Conservation (phyloP, 2,797 vertebrate species). For the Streptopelia turtur region DNA sequence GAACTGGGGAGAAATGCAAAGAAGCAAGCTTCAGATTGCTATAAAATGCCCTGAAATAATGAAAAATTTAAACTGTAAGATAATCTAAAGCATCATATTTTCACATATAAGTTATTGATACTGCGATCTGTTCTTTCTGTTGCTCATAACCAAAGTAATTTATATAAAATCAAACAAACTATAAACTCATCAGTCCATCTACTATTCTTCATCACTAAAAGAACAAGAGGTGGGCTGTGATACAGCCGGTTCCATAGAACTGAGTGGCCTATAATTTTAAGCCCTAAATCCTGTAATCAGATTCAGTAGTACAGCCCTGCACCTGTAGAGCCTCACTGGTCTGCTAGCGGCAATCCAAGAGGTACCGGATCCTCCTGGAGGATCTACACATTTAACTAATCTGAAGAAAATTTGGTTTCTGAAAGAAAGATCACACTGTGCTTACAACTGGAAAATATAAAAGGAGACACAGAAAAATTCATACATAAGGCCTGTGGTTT, state of each 20-base stretch:
- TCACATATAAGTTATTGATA: neutral
- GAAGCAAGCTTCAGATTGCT: neutral
- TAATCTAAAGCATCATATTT: neutral
- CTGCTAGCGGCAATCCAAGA: neutral
- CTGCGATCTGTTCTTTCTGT: neutral
- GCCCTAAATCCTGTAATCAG: conserved; percentile 50
- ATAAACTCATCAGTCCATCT: neutral
- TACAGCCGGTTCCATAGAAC: neutral
- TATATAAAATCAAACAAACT: neutral
- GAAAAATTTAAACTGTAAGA: neutral
- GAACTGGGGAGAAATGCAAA: neutral
- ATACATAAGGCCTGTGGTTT: neutral
- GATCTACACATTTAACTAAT: conserved; percentile 22
- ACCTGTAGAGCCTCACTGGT: neutral
- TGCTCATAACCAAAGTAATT: neutral
- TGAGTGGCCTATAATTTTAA: conserved; percentile 33
- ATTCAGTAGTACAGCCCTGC: neutral
- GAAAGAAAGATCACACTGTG: neutral
- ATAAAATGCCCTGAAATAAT: neutral
- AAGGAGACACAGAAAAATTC: neutral
- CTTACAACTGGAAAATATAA: neutral
- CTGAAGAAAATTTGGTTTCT: conserved; percentile 30
- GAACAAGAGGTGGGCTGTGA: conserved; percentile 8
- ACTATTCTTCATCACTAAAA: neutral
- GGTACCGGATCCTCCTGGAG: neutral